Percentiles rank a stretch among this genome's conserved stretches.
Evolutionary conservation across 2,888 invertebrate genomes (phyloP).

Genomic region (Pollenia labialis): DNA sequence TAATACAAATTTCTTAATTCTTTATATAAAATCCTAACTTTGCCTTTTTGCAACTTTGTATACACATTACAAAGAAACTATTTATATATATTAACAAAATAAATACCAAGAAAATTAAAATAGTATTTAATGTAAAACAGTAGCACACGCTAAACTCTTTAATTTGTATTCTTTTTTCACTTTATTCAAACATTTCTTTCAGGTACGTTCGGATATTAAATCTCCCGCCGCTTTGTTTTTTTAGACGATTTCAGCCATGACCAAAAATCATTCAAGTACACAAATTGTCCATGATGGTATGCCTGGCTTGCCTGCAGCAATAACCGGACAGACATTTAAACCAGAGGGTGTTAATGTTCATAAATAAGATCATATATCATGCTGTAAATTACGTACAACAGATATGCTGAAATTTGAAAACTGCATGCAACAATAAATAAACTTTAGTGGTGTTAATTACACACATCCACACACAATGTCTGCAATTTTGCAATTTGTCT

Average conservation of each 20-base stretch:
- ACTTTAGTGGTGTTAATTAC: constrained; percentile 35
- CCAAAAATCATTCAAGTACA: constrained; percentile 60
- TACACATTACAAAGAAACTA: neutral
- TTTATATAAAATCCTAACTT: too few species aligned
- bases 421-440: constrained; percentile 59
- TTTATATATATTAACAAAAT: neutral
- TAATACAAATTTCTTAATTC: too few species aligned
- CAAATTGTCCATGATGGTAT: constrained; percentile 57
- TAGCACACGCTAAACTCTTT: constrained; percentile 46
- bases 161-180: neutral
- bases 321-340: neutral
- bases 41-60: neutral
- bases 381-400: constrained; percentile 56
- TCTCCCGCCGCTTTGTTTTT: constrained; percentile 52
- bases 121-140: constrained; percentile 37
- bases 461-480: constrained; percentile 7
- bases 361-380: constrained; percentile 67
- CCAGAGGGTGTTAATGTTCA: constrained; percentile 68
- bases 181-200: constrained; percentile 25
- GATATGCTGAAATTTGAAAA: constrained; percentile 63
- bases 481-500: constrained; percentile 47
- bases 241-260: constrained; percentile 63
- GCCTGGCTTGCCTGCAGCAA: constrained; percentile 4
- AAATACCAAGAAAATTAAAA: neutral
- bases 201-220: constrained; percentile 39